Base-by-base conservation (phyloP, 2,888 invertebrate genomes). In the Mactromeris polynyma region DNA sequence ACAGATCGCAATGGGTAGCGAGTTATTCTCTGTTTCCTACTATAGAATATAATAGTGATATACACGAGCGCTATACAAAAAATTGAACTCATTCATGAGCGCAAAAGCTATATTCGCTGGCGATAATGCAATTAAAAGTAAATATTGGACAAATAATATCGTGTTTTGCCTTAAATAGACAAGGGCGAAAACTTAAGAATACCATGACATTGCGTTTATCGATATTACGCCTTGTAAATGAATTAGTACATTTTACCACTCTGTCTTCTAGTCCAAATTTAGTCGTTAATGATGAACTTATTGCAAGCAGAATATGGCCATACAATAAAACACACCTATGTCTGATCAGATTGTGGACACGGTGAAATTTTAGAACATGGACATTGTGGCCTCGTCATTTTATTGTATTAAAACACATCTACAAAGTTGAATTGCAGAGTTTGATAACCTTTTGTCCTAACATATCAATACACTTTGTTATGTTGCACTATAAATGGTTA, bases 81-180 rank as follows among this genome's bases (percentile, higher is more conserved):
- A 78, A 80, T 79, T 69, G 51, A 69, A 79, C 79, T 58, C 21
- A 83, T 64, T 78, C 79, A 77, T 78, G 58, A 46, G n/a, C 64
- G 40, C 42, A 40, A 64, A 83, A 46, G 78, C 83, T 69, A 69
- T 69, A 31, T 81, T 46, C 73, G 46, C 31, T 42, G 79, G 80
- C 83, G 64, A 83, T 83, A 87, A 86, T 88, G 88, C 88, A 87
- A 90, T 89, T 84, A 90, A 89, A 92, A 77, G 90, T 87, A 89
- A 92, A 92, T 90, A 92, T 92, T 92, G 87, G 83, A 81, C 86
- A 78, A 85, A 88, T 88, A 88, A 88, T 92, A 92, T 90, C 88
- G 83, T 84, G 79, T 83, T 86, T 85, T 83, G 64, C 26, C 69
- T 81, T 80, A 84, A 89, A 87, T 81, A 83, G 81, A 69, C 36